Evolutionary conservation across 2,888 invertebrate genomes (phyloP).

Genomic region (Lepas anatifera): DNA sequence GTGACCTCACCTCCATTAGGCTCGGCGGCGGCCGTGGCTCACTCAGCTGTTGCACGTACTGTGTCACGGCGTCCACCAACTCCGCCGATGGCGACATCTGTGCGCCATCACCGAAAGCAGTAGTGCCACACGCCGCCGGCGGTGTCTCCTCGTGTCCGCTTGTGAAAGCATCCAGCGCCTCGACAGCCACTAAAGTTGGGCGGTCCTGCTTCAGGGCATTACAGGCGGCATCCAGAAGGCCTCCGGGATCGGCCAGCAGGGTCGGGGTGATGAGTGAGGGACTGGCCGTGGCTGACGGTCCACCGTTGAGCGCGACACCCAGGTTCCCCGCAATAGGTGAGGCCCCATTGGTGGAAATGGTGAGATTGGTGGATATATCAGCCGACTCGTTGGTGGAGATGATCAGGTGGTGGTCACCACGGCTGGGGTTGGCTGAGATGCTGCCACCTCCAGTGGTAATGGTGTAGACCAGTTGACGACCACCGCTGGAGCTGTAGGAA

Average conservation of each 20-base stretch:
- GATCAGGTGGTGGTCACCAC: too few relatives aligned
- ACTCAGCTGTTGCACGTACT: background rate
- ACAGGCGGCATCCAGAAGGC: background rate
- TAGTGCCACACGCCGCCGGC: too few relatives aligned
- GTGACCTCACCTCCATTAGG: background rate
- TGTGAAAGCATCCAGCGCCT: background rate
- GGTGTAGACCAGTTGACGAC: background rate
- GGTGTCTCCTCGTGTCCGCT: too few relatives aligned
- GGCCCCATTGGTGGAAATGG: too few relatives aligned
- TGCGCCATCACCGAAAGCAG: background rate
- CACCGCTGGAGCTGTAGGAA: background rate
- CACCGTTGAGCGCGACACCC: background rate
- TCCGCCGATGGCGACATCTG: background rate
- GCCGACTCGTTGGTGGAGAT: too few relatives aligned
- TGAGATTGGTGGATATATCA: too few relatives aligned
- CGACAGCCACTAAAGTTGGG: background rate
- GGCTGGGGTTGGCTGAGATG: too few relatives aligned
- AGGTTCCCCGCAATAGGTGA: too few relatives aligned
- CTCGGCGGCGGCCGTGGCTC: background rate
- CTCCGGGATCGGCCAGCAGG: background rate
- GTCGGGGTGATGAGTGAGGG: background rate
- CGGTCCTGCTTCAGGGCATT: background rate
- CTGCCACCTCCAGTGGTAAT: too few relatives aligned
- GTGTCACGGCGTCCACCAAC: background rate
- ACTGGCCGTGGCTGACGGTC: too few relatives aligned